Conservation (phyloP, 2,888 invertebrate species). For the Pandemis heparana region DNA sequence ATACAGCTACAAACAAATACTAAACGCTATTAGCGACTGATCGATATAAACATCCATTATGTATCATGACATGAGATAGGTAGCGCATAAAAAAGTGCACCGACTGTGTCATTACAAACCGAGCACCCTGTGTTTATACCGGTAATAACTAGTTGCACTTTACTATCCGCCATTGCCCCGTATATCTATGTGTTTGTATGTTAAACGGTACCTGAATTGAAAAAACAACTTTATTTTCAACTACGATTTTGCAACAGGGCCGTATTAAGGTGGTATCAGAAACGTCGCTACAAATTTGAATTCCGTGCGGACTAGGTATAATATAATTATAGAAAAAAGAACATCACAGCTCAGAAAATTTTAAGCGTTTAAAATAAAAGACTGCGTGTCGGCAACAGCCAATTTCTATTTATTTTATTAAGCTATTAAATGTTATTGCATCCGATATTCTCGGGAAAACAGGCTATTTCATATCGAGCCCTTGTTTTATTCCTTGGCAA, state of each 20-base stretch:
- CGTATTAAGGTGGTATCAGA: too few relatives aligned
- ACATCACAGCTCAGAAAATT: not conserved
- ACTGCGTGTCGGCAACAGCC: not conserved
- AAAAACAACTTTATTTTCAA: not conserved
- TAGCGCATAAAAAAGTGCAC: conserved; percentile 30
- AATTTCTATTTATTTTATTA: conserved; percentile 17
- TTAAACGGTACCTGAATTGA: conserved; percentile 16
- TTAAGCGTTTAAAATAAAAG: not conserved
- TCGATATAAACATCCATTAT: conserved; percentile 31
- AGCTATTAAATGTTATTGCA: conserved; percentile 5
- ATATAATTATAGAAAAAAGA: too few relatives aligned
- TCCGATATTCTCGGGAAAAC: conserved; percentile 3
- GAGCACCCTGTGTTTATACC: conserved; percentile 24
- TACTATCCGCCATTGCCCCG: conserved; percentile 5
- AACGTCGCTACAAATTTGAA: too few relatives aligned
- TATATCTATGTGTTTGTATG: conserved; percentile 13
- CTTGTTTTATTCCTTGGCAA: not conserved
- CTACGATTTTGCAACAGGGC: not conserved
- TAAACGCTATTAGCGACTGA: not conserved
- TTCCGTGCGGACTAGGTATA: too few relatives aligned
- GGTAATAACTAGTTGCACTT: conserved; percentile 36
- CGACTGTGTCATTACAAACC: conserved; percentile 25
- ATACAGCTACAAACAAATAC: not conserved
- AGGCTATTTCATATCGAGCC: conserved; percentile 2
- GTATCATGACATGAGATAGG: conserved; percentile 29